Percentiles rank a stretch among this genome's conserved stretches.
Conservation (phyloP, 2,888 invertebrate genomes). For the Papilio elwesi region DNA sequence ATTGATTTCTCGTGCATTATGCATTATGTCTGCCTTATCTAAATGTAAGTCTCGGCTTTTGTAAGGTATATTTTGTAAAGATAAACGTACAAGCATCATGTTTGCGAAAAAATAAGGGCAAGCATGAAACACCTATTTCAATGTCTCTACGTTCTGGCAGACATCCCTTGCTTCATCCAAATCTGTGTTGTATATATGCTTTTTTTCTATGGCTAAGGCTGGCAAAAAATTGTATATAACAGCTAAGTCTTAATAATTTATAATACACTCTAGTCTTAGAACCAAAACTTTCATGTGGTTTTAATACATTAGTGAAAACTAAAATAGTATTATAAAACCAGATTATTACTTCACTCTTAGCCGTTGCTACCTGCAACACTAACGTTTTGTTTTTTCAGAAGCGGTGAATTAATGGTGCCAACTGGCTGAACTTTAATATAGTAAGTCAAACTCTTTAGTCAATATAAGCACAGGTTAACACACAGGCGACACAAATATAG, state of each 20-base stretch:
- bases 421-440: neutral
- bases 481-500: neutral
- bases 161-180: too few relatives aligned
- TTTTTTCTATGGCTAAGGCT: too few relatives aligned
- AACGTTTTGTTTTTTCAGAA: neutral
- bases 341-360: too few relatives aligned
- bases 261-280: too few relatives aligned
- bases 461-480: neutral
- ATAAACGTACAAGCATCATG: neutral
- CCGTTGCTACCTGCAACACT: neutral
- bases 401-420: neutral
- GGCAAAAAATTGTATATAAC: too few relatives aligned
- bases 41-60: neutral
- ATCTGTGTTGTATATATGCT: too few relatives aligned
- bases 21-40: neutral
- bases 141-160: too few relatives aligned
- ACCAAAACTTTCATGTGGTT: too few relatives aligned
- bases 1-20: constrained; percentile 3
- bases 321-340: too few relatives aligned
- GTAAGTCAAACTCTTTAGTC: neutral
- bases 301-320: too few relatives aligned
- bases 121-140: too few relatives aligned
- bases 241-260: too few relatives aligned
- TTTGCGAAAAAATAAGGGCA: neutral
- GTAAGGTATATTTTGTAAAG: neutral